phyloP scores from a whole-genome alignment of 2,888 invertebrate genomes.

The Andrena haemorrhoa region DNA sequence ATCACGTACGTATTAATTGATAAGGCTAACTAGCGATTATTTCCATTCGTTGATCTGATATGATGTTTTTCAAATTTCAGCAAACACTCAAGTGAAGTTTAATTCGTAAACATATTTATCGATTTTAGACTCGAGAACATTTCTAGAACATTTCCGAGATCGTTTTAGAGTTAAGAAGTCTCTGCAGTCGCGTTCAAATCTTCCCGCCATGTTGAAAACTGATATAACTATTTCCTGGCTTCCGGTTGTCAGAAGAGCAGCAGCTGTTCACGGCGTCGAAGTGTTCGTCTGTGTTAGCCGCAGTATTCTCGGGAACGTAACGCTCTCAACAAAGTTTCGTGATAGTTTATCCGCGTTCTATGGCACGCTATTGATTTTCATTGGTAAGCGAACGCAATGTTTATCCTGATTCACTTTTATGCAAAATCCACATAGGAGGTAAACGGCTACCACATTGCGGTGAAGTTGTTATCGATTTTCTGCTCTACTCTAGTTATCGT shows the following conservation, averaged over 20 bases:
- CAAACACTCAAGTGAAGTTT: background rate
- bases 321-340: slow-evolving; percentile 4
- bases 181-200: slow-evolving; percentile 1
- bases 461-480: slow-evolving; percentile 65
- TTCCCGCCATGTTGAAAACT: slow-evolving; percentile 34
- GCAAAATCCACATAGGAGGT: background rate
- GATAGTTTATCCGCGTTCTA: slow-evolving; percentile 20
- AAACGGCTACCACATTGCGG: slow-evolving; percentile 57
- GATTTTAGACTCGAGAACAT: background rate
- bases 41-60: too few relatives aligned
- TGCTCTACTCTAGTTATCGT: slow-evolving; percentile 50
- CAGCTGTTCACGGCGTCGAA: slow-evolving; percentile 52
- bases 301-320: slow-evolving; percentile 27
- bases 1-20: too few relatives aligned
- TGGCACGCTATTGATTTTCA: slow-evolving; percentile 9
- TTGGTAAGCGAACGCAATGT: slow-evolving; percentile 37
- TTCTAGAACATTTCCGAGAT: background rate
- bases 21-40: too few relatives aligned
- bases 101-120: background rate
- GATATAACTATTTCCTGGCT: slow-evolving; percentile 27
- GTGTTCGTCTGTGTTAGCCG: slow-evolving; percentile 44
- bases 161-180: background rate
- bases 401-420: background rate
- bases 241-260: slow-evolving; percentile 62
- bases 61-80: too few relatives aligned